Conservation (phyloP, 1,140 invertebrate genomes). For the Eciton burchellii region DNA sequence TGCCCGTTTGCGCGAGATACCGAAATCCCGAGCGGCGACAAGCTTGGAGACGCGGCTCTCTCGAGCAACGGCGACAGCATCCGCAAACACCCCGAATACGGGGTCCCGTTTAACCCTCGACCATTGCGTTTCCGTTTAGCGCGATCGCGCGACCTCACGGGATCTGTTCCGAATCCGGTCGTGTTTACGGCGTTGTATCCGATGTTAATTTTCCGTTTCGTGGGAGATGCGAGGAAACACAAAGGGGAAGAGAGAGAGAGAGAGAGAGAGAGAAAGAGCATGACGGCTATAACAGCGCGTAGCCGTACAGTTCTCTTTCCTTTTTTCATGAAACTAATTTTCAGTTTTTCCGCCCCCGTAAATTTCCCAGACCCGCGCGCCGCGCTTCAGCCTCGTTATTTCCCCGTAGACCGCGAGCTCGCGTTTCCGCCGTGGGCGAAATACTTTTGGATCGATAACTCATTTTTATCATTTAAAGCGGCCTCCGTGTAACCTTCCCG, state of each 20-base stretch:
- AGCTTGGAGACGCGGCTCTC: neutral
- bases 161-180: neutral
- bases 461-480: slow-evolving; percentile 61
- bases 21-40: neutral
- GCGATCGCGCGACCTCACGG: slow-evolving; percentile 26
- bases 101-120: slow-evolving; percentile 18
- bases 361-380: slow-evolving; percentile 34
- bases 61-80: neutral
- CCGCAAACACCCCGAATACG: neutral
- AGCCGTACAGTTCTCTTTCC: neutral
- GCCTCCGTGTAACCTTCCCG: slow-evolving; percentile 17
- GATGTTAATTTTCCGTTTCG: slow-evolving; percentile 35
- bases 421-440: slow-evolving; percentile 50
- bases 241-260: neutral
- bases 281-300: slow-evolving; percentile 6
- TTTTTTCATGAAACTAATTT: slow-evolving; percentile 58
- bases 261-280: slow-evolving; percentile 2
- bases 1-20: neutral
- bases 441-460: slow-evolving; percentile 54
- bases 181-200: slow-evolving; percentile 10
- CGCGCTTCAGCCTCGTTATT: slow-evolving; percentile 39
- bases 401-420: slow-evolving; percentile 54
- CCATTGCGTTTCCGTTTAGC: neutral
- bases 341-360: slow-evolving; percentile 57
- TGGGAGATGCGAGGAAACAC: neutral